Evolutionary conservation across 2,888 invertebrate species (phyloP).

Genomic region (Sussaba pulchella): DNA sequence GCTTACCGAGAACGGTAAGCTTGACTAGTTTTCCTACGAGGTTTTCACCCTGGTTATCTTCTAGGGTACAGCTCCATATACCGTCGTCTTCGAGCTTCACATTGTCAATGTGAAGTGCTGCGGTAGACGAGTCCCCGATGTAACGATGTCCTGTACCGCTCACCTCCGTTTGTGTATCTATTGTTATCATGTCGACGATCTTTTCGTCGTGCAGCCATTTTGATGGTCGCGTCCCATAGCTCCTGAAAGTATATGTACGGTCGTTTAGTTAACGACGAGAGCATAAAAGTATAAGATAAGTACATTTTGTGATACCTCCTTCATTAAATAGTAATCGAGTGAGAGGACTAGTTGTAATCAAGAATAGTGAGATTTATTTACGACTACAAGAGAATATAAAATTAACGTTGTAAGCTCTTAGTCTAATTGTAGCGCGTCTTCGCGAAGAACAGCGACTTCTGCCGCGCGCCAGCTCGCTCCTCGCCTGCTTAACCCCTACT

Average conservation of each 20-base stretch:
- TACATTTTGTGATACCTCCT: too few species aligned
- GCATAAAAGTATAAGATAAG: not conserved
- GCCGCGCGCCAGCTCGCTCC: too few species aligned
- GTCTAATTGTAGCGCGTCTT: too few species aligned
- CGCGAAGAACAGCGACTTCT: too few species aligned
- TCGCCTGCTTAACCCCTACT: too few species aligned
- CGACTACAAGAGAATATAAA: too few species aligned
- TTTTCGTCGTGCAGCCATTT: slow-evolving; percentile 81
- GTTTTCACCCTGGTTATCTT: slow-evolving; percentile 87
- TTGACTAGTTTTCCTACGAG: slow-evolving; percentile 88
- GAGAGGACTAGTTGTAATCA: too few species aligned
- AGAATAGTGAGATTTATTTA: too few species aligned
- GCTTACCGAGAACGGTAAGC: slow-evolving; percentile 89
- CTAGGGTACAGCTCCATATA: slow-evolving; percentile 89
- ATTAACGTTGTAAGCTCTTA: too few species aligned
- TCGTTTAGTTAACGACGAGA: not conserved
- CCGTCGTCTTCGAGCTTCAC: slow-evolving; percentile 89
- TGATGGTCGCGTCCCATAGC: slow-evolving; percentile 81
- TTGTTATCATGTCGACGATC: slow-evolving; percentile 83
- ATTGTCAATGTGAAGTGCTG: slow-evolving; percentile 86
- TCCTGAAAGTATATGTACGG: slow-evolving; percentile 73
- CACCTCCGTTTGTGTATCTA: slow-evolving; percentile 83
- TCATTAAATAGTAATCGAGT: too few species aligned
- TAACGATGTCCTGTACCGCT: slow-evolving; percentile 83
- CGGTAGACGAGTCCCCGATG: slow-evolving; percentile 82